Evolutionary conservation across 1,140 invertebrate genomes (phyloP).

Genomic region (Neotoxoptera formosana): DNA sequence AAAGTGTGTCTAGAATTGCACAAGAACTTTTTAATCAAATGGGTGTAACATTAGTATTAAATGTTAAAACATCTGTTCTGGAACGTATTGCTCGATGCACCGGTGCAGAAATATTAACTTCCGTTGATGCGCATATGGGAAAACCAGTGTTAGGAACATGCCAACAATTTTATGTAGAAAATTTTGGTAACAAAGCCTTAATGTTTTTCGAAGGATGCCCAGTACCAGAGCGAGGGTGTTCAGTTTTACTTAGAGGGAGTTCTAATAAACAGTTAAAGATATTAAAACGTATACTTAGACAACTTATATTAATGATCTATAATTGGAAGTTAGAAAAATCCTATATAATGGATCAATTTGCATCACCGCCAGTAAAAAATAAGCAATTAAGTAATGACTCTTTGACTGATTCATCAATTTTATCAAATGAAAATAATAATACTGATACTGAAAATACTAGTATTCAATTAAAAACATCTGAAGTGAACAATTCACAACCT

Average conservation of each 20-base stretch:
- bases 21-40: slow-evolving; percentile 83
- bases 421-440: neutral
- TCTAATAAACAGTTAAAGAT: slow-evolving; percentile 77
- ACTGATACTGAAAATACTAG: neutral
- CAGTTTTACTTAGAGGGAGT: slow-evolving; percentile 85
- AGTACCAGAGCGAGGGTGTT: slow-evolving; percentile 83
- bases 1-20: slow-evolving; percentile 86
- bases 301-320: slow-evolving; percentile 87
- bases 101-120: slow-evolving; percentile 86
- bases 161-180: slow-evolving; percentile 83
- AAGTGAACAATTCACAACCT: slow-evolving; percentile 47
- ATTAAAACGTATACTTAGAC: slow-evolving; percentile 83
- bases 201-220: slow-evolving; percentile 95
- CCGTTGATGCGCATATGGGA: slow-evolving; percentile 87
- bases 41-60: slow-evolving; percentile 85
- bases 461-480: neutral
- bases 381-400: neutral
- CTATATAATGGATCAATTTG: slow-evolving; percentile 84
- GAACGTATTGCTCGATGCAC: slow-evolving; percentile 84
- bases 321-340: slow-evolving; percentile 91
- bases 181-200: slow-evolving; percentile 79
- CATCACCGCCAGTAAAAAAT: slow-evolving; percentile 63
- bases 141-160: slow-evolving; percentile 86
- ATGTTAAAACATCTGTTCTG: slow-evolving; percentile 86
- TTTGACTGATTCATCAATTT: neutral